Evolutionary conservation across 2,888 invertebrate species (phyloP), one percentile per base, ranked within the genome.

Genomic region (Thereva unica): DNA sequence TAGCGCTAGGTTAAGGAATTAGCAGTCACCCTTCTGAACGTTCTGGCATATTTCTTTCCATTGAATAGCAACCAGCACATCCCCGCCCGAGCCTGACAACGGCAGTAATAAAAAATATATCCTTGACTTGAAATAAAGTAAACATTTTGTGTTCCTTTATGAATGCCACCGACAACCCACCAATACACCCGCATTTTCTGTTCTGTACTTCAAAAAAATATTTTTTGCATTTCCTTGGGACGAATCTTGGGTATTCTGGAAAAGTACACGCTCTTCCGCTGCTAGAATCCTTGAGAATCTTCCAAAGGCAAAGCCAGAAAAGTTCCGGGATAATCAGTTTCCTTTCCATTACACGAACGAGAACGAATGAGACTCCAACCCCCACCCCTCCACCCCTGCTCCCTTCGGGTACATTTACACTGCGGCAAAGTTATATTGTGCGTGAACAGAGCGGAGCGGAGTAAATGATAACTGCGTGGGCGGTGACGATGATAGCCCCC

Each of bases 391-490:
- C 50, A 38, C 59, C 8, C 12, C 9, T 47, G 23, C 3, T 10
- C 10, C 40, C 55, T 23, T 7, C 42, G 41, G 10, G 53, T 38
- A 38, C 53, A 53, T 53, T 53, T 53, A 53, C 53, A 53, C 53
- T 23, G 40, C 61, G 61, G n/a, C 50, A 56, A 55, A 65, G 50
- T 65, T 65, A 23, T 65, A 65, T 65, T 55, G 65, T 65, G 65
- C 56, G 65, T 65, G 56, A 65, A 65, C 9, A 65, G 45, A 65
- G n/a, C n/a, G 34, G 9, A 49, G 47, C 40, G n/a, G 37, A 57
- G 45, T 45, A 42, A 54, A 64, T 64, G 65, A 65, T 65, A 65
- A 65, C 65, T 49, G 54, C 49, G 65, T 65, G 65, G 65, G 65
- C 65, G 65, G 55, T 56, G 37, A 56, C 55, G 49, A 37, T 55